phyloP scores from a whole-genome alignment of 2,797 vertebrate species.

The Helostoma temminkii region DNA sequence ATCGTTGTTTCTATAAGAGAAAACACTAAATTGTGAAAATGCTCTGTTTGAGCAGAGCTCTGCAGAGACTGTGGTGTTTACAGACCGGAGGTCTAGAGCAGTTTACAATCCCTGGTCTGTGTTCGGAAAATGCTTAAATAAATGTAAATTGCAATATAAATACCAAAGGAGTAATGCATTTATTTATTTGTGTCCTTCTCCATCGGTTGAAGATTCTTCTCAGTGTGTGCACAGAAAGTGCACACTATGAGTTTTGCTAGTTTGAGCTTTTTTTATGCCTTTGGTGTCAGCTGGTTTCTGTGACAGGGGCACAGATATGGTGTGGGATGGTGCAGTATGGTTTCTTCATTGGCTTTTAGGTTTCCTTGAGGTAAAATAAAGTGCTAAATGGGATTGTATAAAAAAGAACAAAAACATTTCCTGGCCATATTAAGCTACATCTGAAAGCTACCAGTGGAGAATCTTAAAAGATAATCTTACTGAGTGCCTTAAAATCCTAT shows the following conservation, averaged over 20 bases:
- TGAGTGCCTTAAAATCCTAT: conserved; percentile 22
- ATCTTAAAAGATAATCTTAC: conserved; percentile 19
- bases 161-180: conserved; percentile 10
- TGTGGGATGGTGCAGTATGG: background rate
- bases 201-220: background rate
- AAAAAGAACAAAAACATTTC: conserved; percentile 30
- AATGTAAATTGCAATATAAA: conserved; percentile 21
- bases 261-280: conserved; percentile 5
- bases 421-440: conserved; percentile 11
- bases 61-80: conserved; percentile 35
- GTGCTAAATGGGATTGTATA: conserved; percentile 31
- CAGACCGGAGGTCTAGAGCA: conserved; percentile 7
- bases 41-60: conserved; percentile 39
- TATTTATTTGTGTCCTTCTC: conserved; percentile 3
- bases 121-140: background rate
- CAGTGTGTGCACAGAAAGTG: too few species aligned
- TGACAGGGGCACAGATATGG: background rate
- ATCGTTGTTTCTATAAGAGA: conserved; percentile 51
- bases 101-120: conserved; percentile 13
- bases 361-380: conserved; percentile 45
- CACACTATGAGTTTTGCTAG: too few species aligned
- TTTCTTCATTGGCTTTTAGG: background rate
- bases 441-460: conserved; percentile 6
- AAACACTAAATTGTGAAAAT: conserved; percentile 48
- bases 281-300: conserved; percentile 26